Base-by-base conservation (phyloP, 2,888 invertebrate genomes). In the Cremastinae sp. region DNA sequence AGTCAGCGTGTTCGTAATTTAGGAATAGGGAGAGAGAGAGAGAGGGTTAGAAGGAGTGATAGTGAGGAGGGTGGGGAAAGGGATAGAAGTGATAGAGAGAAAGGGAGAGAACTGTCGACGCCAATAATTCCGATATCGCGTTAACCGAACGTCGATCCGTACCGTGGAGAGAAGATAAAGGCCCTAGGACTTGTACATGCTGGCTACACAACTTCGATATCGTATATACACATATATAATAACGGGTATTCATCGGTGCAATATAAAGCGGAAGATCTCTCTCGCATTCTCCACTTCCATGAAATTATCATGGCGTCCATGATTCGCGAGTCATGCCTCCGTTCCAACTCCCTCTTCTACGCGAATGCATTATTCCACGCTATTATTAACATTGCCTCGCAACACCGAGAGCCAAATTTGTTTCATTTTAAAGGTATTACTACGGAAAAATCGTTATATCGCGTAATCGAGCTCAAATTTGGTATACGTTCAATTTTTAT, bases 261-360 rank as follows among this genome's bases (percentile, higher is more conserved):
- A 8, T 38, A 38, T 12, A 43, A 12, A n/a, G n/a, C 18, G 34
- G n/a, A n/a, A n/a, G n/a, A n/a, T n/a, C n/a, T n/a, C n/a, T 36
- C 54, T 54, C 70, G 53, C 49, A 47, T 28, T 47, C 22, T 36
- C 47, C 62, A 43, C 56, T 74, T 64, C 41, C 69, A 69, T 74
- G 56, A 64, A 69, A 74, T 74, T 62, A 74, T 62, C 56, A 49
- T 64, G 68, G 51, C 56, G 58, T 12, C 34, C 34, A 61, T 69
- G 58, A 69, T 74, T 62, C 36, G 58, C 68, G 22, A 64, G 49
- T 62, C 49, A 49, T n/a, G 9, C 20, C 36, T 49, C 49, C 61
- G n/a, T 49, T 14, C 28, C 18, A 41, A 34, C 18, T 28, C 7
- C 34, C 20, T 0, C 14, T 8, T 28, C 8, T 41, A 20, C 38